phyloP scores from a whole-genome alignment of 2,888 invertebrate genomes.

The Chymomyza amoena region DNA sequence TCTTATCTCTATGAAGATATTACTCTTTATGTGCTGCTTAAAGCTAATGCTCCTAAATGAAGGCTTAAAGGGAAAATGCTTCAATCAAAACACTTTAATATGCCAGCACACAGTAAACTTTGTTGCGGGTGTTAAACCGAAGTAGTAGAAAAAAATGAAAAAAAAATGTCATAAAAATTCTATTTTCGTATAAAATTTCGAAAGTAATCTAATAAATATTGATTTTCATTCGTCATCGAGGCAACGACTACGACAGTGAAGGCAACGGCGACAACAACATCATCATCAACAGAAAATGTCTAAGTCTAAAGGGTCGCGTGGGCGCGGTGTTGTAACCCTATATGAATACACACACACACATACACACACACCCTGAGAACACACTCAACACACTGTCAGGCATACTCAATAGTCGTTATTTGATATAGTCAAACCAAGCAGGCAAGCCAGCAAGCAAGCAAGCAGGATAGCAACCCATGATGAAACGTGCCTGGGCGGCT shows the following conservation, averaged over 20 bases:
- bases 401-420: constrained; percentile 75
- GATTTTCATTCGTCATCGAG: constrained; percentile 76
- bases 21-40: not conserved
- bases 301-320: not conserved
- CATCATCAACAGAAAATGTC: constrained; percentile 7
- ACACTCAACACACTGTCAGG: constrained; percentile 11
- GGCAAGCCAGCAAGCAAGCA: constrained; percentile 3
- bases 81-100: constrained; percentile 31
- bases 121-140: constrained; percentile 14
- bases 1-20: not conserved
- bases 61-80: constrained; percentile 40
- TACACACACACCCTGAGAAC: constrained; percentile 2
- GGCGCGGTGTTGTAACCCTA: constrained; percentile 54
- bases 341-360: constrained; percentile 34
- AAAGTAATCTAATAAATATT: constrained; percentile 78
- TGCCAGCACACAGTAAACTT: constrained; percentile 34
- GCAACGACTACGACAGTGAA: constrained; percentile 44
- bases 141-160: constrained; percentile 15
- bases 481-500: constrained; percentile 73
- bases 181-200: constrained; percentile 68
- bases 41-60: not conserved
- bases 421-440: constrained; percentile 73
- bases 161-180: constrained; percentile 66
- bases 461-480: constrained; percentile 38
- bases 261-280: constrained; percentile 37